These are phyloP conservation scores for Toxonevra muliebris DNA, from an alignment of 2,888 invertebrate genomes.

Conservation along the genomic window DNA sequence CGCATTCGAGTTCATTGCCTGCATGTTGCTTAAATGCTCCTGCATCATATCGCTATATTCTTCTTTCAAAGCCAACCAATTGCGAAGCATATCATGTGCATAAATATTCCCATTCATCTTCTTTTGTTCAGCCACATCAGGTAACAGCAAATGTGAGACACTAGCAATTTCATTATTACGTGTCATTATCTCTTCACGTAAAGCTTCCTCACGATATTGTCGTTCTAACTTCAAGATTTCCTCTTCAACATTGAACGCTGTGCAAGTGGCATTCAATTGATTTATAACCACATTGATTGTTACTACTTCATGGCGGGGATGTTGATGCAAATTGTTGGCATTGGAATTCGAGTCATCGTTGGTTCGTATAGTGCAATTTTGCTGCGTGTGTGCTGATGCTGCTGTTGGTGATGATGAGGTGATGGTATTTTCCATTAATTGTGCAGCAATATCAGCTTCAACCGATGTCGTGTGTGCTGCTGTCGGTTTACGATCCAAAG, in stretches of 20 bases:
- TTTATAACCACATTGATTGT: conserved; percentile 20
- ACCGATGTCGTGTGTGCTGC: conserved; percentile 18
- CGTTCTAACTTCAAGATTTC: conserved; percentile 56
- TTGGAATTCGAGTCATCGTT: conserved; percentile 10
- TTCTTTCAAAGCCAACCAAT: conserved; percentile 58
- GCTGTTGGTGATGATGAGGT: conserved; percentile 7
- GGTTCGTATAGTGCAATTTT: conserved; percentile 8
- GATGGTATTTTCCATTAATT: conserved; percentile 8
- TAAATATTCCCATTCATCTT: conserved; percentile 24
- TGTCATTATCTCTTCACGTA: conserved; percentile 46
- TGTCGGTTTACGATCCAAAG: conserved; percentile 56
- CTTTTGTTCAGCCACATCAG: conserved; percentile 35
- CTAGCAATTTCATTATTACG: conserved; percentile 47
- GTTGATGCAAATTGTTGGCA: conserved; percentile 3
- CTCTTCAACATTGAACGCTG: conserved; percentile 55
- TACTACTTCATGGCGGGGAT: conserved; percentile 23
- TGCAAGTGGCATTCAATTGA: conserved; percentile 41
- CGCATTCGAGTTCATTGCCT: conserved; percentile 7
- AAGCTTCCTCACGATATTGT: conserved; percentile 54
- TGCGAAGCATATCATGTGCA: conserved; percentile 33
- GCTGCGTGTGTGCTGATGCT: neutral
- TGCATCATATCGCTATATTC: conserved; percentile 50
- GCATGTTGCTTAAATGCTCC: neutral
- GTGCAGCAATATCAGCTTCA: conserved; percentile 9
- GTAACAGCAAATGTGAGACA: conserved; percentile 41